These are phyloP conservation scores for Spodoptera exigua DNA, from an alignment of 2,888 invertebrate species.

Conservation along the genomic window DNA sequence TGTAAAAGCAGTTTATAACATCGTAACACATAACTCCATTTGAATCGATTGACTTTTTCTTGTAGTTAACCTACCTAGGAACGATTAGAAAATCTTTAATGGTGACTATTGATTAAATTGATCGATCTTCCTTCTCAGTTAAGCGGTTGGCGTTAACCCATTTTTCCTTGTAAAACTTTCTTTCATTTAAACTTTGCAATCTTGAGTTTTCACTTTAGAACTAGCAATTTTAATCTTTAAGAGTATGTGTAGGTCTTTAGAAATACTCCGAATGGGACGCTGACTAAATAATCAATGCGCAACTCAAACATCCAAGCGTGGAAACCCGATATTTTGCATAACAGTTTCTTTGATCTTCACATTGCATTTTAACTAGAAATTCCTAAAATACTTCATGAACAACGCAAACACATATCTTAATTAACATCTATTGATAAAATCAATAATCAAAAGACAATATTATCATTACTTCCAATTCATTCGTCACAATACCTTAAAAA, in stretches of 20 bases:
- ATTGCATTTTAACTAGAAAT: no score
- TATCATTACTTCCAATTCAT: not conserved
- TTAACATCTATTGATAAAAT: no score
- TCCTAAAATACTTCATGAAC: no score
- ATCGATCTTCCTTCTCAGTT: slow-evolving; percentile 22
- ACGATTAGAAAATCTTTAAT: slow-evolving; percentile 52
- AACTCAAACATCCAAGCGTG: no score
- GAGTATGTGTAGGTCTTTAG: no score
- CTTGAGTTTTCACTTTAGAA: not conserved
- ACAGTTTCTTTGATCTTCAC: not conserved
- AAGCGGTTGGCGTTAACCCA: slow-evolving; percentile 17
- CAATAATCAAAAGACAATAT: no score
- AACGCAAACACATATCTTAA: no score
- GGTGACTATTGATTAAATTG: slow-evolving; percentile 42
- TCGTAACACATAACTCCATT: slow-evolving; percentile 73
- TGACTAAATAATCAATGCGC: no score
- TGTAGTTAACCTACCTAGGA: slow-evolving; percentile 42
- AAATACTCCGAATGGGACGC: no score
- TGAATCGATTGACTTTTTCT: slow-evolving; percentile 75
- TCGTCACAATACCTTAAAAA: not conserved
- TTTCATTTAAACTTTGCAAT: not conserved
- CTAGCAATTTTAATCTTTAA: no score
- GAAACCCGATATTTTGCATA: not conserved
- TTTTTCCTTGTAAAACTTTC: slow-evolving; percentile 28
- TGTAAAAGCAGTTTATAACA: slow-evolving; percentile 73